Evolutionary conservation across 2,797 vertebrate genomes (phyloP), one percentile per base, ranked within the genome.

Genomic region (Pseudochaenichthys georgianus): DNA sequence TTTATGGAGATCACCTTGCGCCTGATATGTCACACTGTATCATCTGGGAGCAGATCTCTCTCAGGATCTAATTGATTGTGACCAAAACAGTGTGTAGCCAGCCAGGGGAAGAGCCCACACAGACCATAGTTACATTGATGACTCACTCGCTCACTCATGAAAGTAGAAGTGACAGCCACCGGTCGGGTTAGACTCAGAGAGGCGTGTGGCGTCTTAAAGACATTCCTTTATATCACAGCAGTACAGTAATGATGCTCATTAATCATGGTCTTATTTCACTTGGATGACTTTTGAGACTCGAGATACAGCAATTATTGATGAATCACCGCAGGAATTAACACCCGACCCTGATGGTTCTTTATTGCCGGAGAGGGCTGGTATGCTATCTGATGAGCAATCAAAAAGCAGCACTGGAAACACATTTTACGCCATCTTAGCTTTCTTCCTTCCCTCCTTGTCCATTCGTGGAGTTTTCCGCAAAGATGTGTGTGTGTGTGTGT

Each of bases 141-240:
- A 89, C 59, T 89, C 86, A 91, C 69, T 75, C 86, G 89, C 69
- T 75, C 64, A 45, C 65, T 75, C 77, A 45, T 82, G 73, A 85
- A 75, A 86, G 70, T 23, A 58, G 64, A 64, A 21, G 54, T 2
- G 57, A 84, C 75, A 80, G 62, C 42, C 45, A 50, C 34, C 21
- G 13, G 66, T 48, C 57, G 66, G 81, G 58, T 64, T 42, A 58
- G 64, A 67, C 43, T 63, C 70, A 16, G 4, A 51, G 50, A 73
- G 72, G 21, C 9, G 41, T 4, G 66, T 55, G 16, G 13, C 19
- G 21, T 57, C 77, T 67, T 64, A 51, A 76, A 77, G 69, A 75
- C 46, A n/a, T 41, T 21, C 55, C 57, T 72, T 78, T 54, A 68
- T 19, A 51, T 75, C 70, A 16, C 68, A 63, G 11, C 13, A 8